Evolutionary conservation across 2,888 invertebrate genomes (phyloP).

Genomic region (Acanthosepion lycidas): DNA sequence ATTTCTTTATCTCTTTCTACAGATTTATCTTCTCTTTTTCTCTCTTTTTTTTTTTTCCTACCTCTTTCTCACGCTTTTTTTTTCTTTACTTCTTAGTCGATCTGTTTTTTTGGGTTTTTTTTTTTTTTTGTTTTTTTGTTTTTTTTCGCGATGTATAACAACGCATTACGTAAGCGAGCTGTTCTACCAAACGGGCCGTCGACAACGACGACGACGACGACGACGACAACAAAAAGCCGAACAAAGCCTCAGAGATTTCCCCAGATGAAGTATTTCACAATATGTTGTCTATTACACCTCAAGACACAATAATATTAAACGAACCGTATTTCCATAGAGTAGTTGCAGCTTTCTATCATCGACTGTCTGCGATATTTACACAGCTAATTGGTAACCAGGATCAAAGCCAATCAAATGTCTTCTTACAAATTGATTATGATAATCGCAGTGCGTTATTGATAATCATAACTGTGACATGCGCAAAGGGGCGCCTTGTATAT

Average conservation of each 20-base stretch:
- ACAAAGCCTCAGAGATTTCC: background rate
- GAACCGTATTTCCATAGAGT: background rate
- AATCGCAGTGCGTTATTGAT: conserved; percentile 69
- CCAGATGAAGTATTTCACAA: conserved; percentile 40
- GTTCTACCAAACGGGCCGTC: background rate
- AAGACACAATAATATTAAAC: background rate
- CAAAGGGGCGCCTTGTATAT: conserved; percentile 62
- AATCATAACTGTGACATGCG: conserved; percentile 70
- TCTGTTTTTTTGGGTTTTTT: background rate
- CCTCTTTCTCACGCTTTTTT: background rate
- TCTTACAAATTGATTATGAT: conserved; percentile 71
- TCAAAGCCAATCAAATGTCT: conserved; percentile 63
- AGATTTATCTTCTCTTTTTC: too few relatives aligned
- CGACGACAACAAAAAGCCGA: background rate
- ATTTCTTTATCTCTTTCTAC: too few relatives aligned
- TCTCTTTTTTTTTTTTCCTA: background rate
- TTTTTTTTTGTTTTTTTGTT: background rate
- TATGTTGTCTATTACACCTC: conserved; percentile 22
- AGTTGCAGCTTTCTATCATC: conserved; percentile 37
- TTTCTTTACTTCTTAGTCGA: background rate
- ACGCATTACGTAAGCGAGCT: background rate
- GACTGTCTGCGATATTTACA: conserved; percentile 39
- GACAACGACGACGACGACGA: background rate
- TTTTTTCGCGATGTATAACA: background rate
- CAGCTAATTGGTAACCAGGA: conserved; percentile 49